Base-by-base conservation (phyloP, 2,888 invertebrate species). In the Zootermopsis nevadensis region DNA sequence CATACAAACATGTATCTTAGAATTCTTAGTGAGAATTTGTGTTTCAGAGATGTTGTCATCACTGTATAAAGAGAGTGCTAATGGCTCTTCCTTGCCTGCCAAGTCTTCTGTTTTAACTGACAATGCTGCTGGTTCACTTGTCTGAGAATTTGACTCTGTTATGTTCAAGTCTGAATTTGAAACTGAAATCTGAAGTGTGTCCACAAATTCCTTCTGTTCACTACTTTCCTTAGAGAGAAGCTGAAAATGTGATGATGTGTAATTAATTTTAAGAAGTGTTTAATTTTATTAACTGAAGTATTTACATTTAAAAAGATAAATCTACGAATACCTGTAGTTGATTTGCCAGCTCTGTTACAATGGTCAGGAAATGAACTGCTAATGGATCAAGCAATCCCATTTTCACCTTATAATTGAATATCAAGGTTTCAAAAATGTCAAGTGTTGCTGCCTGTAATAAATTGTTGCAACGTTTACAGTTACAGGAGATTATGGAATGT, bases 401-500 rank as follows among this genome's bases (percentile, higher is more conserved):
- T 81, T 85, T 85, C 15, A 84, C 55, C 72, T 84, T 85, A 74
- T 85, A 85, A 24, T 85, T 85, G 60, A 85, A 85, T 38, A 85
- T 85, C 33, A 85, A 53, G 22, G 82, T 84, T 82, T 85, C 85
- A 79, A 85, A 85, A 55, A 85, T 82, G n/a, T 85, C 85, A n/a
- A 85, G 80, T 77, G 80, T 77, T 53, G 85, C 85, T 19, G 82
- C 84, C 85, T 85, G 76, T 15, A 77, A 77, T 22, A 55, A 55
- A 83, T 42, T 6, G 53, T 33, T 35, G 35, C 12, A 42, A n/a
- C n/a, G 82, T 19, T 22, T 15, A 33, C 22, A 77, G n/a, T 31
- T 53, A 10, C 1, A 19, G 48, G 19, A 48, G 19, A 19, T 48
- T 48, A 48, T 48, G 48, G 15, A 48, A 48, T 48, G 48, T 19